These are phyloP conservation scores for Geotrypetes seraphini DNA, from an alignment of 2,797 vertebrate species.

Conservation along the genomic window DNA sequence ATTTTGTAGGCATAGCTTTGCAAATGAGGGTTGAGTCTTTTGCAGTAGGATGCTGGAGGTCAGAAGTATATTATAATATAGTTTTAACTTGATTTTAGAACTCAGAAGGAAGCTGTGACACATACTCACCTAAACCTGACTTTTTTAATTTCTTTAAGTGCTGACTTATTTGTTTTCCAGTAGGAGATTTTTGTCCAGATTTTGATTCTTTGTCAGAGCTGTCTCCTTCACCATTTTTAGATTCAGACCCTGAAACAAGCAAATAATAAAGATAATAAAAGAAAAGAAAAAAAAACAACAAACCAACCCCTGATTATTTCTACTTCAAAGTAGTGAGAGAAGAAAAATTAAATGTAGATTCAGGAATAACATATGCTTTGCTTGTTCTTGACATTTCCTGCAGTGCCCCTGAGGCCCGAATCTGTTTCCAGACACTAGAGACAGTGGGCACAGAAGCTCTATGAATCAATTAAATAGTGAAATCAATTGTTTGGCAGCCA, in stretches of 20 bases:
- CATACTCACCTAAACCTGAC: slow-evolving; percentile 70
- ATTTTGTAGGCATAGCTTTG: too few species aligned
- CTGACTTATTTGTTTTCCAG: slow-evolving; percentile 70
- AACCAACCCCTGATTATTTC: slow-evolving; percentile 4
- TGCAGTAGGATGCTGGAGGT: too few species aligned
- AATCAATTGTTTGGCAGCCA: slow-evolving; percentile 44
- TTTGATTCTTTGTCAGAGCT: slow-evolving; percentile 74
- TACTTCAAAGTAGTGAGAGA: too few species aligned
- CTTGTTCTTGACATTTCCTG: too few species aligned
- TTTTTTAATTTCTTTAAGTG: slow-evolving; percentile 74
- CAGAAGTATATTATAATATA: too few species aligned
- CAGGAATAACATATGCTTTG: too few species aligned
- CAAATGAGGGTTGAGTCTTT: too few species aligned
- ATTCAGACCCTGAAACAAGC: slow-evolving; percentile 63
- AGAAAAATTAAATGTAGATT: too few species aligned
- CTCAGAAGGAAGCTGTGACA: too few species aligned
- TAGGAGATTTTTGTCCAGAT: slow-evolving; percentile 67
- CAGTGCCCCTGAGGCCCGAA: slow-evolving; percentile 33
- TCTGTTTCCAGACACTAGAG: slow-evolving; percentile 23
- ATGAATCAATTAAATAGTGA: slow-evolving; percentile 55
- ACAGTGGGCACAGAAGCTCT: slow-evolving; percentile 45
- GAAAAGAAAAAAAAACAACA: background rate
- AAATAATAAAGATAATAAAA: slow-evolving; percentile 16
- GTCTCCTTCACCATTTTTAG: slow-evolving; percentile 73
- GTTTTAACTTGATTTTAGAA: too few species aligned